Evolutionary conservation across 1,140 invertebrate species (phyloP), one percentile per base, ranked within the genome.

Genomic region (Anagrus nilaparvatae): DNA sequence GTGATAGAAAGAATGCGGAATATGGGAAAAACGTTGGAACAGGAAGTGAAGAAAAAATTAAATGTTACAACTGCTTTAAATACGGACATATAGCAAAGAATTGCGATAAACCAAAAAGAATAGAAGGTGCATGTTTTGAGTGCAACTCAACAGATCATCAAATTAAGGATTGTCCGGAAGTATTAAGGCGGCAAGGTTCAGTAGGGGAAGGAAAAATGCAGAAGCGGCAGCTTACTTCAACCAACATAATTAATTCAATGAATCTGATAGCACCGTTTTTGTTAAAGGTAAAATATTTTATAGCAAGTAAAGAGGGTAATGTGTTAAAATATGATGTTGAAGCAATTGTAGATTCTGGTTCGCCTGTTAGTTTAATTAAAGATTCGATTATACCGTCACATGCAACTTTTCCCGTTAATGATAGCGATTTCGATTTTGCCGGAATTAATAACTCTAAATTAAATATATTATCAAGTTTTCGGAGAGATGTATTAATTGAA

Each of bases 1-100:
- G 24, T 27, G 12, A 33, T 12, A 39, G 12, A 25, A 3, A 39
- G 30, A 32, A 44, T 20, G 34, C 30, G 28, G 20, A 20, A 40
- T 21, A 37, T 10, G n/a, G 4, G 14, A 10, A 21, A 21, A 20
- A 18, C 16, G 13, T 3, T 32, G 23, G 17, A 4, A 10, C 10
- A 10, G 16, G 13, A n/a, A 5, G 3, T 35, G 18, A 35, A 20
- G 16, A 18, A 21, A 3, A 9, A 5, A 5, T 21, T 10, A 18
- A 9, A 37, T 37, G 34, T 24, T 37, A 20, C 17, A 37, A 37
- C 17, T 37, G 23, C 34, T 17, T 9, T 9, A 13, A 24, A 14
- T 20, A 5, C 5, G 20, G 18, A 5, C 33, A 21, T 35, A 21
- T 20, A 3, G 4, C 34, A 25, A 25, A 7, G 12, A 25, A 25